Evolutionary conservation across 2,888 invertebrate species (phyloP).

Genomic region (Torymus auratus): DNA sequence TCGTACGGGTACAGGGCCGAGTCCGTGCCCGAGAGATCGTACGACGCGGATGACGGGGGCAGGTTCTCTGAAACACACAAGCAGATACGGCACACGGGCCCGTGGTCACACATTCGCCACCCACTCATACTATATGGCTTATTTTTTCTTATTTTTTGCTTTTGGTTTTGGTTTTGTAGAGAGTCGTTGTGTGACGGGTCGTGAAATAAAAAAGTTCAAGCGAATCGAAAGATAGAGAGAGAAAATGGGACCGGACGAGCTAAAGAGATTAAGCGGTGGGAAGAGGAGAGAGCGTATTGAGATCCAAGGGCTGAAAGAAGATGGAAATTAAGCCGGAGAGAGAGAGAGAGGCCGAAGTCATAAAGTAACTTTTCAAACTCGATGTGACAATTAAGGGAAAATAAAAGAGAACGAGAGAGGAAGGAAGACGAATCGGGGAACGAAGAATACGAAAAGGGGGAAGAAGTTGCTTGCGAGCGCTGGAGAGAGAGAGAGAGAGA

Average conservation of each 20-base stretch:
- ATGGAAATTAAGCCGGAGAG: slow-evolving; percentile 44
- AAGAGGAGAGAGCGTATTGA: not conserved
- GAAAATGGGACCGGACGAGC: not conserved
- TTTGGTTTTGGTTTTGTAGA: not conserved
- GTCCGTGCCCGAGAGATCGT: slow-evolving; percentile 79
- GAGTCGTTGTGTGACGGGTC: too few species aligned
- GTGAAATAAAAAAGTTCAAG: too few species aligned
- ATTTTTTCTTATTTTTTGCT: not conserved
- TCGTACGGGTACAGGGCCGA: slow-evolving; percentile 79
- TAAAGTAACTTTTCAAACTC: slow-evolving; percentile 51
- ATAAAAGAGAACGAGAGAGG: slow-evolving; percentile 20
- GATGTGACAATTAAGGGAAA: slow-evolving; percentile 46
- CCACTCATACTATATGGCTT: too few species aligned
- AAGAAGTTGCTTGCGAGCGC: not conserved
- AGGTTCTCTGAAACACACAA: slow-evolving; percentile 81
- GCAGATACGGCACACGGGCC: slow-evolving; percentile 65
- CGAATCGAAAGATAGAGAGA: not conserved
- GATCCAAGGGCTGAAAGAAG: not conserved
- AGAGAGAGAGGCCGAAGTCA: slow-evolving; percentile 44
- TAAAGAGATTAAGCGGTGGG: slow-evolving; percentile 11
- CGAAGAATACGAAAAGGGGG: not conserved
- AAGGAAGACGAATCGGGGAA: not conserved
- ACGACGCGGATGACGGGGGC: slow-evolving; percentile 77
- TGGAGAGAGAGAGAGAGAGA: slow-evolving; percentile 1
- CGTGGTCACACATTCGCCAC: too few species aligned